Evolutionary conservation across 2,797 vertebrate genomes (phyloP), one percentile per base, ranked within the genome.

Genomic region (Pipistrellus nathusii): DNA sequence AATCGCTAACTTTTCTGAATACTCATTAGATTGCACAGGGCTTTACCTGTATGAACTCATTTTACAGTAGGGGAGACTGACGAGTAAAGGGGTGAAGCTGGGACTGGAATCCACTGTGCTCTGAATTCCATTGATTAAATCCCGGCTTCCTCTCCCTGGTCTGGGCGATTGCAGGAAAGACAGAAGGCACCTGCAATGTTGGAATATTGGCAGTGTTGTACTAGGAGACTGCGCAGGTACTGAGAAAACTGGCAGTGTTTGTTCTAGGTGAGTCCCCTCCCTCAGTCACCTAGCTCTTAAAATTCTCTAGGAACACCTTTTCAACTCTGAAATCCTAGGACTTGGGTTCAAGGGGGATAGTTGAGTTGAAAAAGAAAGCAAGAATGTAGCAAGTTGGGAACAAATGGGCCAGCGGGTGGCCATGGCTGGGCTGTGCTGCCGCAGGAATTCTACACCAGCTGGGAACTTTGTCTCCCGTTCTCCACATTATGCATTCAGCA

Each of bases 401-500:
- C n/a, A 41, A 69, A 14, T 1, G 6, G 23, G 53, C 15, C 10
- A 4, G 53, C 27, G 6, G 41, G 20, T 10, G 10, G 48, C 55
- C 44, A 15, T 1, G 48, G 48, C n/a, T 76, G 44, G n/a, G 68
- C 53, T 14, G 8, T 12, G 44, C 57, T 66, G 48, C 44, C 48
- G 38, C 41, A n/a, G 27, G 53, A 78, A 80, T 84, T 87, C 51
- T 30, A 17, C 17, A 18, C 90, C n/a, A 30, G 5, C 55, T 32
- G 23, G 44, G 27, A 73, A 69, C 53, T 78, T 91, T 90, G 18
- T 30, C 83, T 46, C 69, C 71, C 21, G 0, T 57, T 44, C 75
- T 78, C 57, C 30, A 8, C 88, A 94, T 95, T 95, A 73, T 46
- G 66, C 72, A 97, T 96, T 96, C 96, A 64, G 21, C 88, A 66